Conservation (phyloP, 2,888 invertebrate species). For the Heliconius hortense region DNA sequence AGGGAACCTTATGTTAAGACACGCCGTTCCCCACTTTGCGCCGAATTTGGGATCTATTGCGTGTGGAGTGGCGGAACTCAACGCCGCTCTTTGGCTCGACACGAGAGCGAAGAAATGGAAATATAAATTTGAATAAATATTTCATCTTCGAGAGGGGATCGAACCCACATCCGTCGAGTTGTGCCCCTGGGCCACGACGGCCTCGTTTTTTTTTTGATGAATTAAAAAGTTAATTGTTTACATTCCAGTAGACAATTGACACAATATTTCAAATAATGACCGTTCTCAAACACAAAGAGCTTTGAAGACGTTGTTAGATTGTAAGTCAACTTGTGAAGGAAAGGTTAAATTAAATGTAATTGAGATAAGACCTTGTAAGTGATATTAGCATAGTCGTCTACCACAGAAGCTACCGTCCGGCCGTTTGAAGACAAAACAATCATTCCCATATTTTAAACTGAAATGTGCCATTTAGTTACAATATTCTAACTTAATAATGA, state of each 20-base stretch:
- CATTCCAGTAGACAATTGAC: not conserved
- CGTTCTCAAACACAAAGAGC: not conserved
- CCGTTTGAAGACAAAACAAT: constrained; percentile 1
- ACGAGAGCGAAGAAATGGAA: too few species aligned
- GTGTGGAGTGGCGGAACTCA: too few species aligned
- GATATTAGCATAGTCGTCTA: not conserved
- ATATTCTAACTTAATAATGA: not conserved
- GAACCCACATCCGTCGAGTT: too few species aligned
- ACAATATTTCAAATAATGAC: not conserved
- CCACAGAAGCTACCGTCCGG: not conserved
- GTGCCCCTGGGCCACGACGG: too few species aligned
- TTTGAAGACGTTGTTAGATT: not conserved
- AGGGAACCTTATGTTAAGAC: too few species aligned
- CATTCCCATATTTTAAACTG: constrained; percentile 8
- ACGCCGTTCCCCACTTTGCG: too few species aligned
- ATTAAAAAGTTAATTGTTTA: not conserved
- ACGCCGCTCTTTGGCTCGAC: too few species aligned
- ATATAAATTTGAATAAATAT: too few species aligned
- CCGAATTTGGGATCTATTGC: too few species aligned
- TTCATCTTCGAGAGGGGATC: too few species aligned
- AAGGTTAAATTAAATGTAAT: constrained; percentile 14
- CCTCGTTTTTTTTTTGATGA: too few species aligned
- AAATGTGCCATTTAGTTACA: not conserved
- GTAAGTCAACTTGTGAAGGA: not conserved
- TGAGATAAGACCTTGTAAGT: constrained; percentile 2